Evolutionary conservation across 2,797 vertebrate genomes (phyloP).

Genomic region (Acipenser transmontanus): DNA sequence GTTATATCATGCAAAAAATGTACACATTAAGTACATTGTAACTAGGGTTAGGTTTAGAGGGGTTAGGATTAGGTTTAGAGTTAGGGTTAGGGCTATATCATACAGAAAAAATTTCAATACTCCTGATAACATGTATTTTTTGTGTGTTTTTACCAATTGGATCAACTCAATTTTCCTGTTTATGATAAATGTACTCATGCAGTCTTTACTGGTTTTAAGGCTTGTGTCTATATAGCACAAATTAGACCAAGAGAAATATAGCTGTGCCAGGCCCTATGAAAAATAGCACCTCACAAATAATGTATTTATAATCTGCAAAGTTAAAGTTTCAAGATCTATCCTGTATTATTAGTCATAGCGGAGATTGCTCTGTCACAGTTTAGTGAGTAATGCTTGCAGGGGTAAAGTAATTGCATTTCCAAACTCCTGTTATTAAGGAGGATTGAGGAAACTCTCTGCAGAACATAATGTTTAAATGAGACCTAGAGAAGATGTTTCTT

Average conservation of each 20-base stretch:
- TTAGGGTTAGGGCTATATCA: background rate
- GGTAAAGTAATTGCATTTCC: conserved; percentile 7
- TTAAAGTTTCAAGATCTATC: conserved; percentile 9
- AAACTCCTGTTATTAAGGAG: conserved; percentile 2
- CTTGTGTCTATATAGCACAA: conserved; percentile 1
- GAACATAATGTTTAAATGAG: conserved; percentile 16
- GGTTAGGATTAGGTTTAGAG: too few relatives aligned
- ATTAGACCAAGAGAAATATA: conserved; percentile 6
- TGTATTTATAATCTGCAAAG: conserved; percentile 9
- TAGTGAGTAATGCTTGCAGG: conserved; percentile 10
- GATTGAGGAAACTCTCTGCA: conserved; percentile 9
- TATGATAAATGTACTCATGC: conserved; percentile 9
- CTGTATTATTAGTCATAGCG: conserved; percentile 2
- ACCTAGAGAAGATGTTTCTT: conserved; percentile 8
- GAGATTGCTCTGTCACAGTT: conserved; percentile 10
- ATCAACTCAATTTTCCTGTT: background rate
- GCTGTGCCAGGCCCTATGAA: background rate
- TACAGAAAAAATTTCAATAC: conserved; percentile 5
- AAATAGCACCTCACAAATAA: conserved; percentile 1
- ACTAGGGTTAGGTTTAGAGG: too few relatives aligned
- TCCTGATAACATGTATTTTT: conserved; percentile 14
- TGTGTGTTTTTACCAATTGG: conserved; percentile 1
- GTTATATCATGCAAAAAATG: too few relatives aligned
- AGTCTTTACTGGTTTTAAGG: conserved; percentile 19
- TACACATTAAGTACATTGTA: too few relatives aligned